Percentiles rank a stretch among this genome's conserved stretches.
Conservation (phyloP, 2,888 invertebrate genomes). For the Cheilosia urbana region DNA sequence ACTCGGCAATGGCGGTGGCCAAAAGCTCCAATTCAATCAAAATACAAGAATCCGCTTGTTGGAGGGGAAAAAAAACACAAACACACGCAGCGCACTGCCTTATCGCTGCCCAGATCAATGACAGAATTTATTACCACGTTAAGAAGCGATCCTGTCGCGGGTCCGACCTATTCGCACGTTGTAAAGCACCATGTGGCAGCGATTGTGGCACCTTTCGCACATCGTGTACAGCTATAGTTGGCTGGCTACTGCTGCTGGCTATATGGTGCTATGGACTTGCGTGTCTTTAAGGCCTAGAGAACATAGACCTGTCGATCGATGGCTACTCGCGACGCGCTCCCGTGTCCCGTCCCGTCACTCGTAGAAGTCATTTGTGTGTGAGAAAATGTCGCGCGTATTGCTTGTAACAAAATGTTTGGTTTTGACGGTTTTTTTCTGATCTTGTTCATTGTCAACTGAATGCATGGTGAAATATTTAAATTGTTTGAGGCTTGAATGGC, state of each 20-base stretch:
- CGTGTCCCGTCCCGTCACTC: conserved; percentile 57
- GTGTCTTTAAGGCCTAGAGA: conserved; percentile 66
- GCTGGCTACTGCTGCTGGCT: conserved; percentile 46
- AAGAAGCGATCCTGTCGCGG: conserved; percentile 71
- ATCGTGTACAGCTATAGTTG: conserved; percentile 56
- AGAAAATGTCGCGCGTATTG: conserved; percentile 60
- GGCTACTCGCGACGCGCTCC: conserved; percentile 60
- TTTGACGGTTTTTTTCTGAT: conserved; percentile 30
- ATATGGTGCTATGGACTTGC: conserved; percentile 46
- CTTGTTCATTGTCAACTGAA: conserved; percentile 41
- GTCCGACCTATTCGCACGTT: conserved; percentile 74
- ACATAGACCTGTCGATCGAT: conserved; percentile 69
- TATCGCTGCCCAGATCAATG: conserved; percentile 70
- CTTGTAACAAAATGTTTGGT: conserved; percentile 32
- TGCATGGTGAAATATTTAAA: conserved; percentile 65
- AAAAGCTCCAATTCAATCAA: conserved; percentile 67
- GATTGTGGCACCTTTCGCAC: conserved; percentile 72
- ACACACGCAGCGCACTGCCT: conserved; percentile 33
- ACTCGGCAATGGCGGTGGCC: conserved; percentile 25
- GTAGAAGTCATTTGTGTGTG: conserved; percentile 62
- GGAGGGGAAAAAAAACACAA: conserved; percentile 11
- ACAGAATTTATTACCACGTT: conserved; percentile 74
- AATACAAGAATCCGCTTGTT: conserved; percentile 8
- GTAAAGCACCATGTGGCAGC: conserved; percentile 73
- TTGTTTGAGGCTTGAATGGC: conserved; percentile 53